These are phyloP conservation scores for Aldabrachelys gigantea DNA, from an alignment of 2,113 vertebrate species.

Conservation along the genomic window DNA sequence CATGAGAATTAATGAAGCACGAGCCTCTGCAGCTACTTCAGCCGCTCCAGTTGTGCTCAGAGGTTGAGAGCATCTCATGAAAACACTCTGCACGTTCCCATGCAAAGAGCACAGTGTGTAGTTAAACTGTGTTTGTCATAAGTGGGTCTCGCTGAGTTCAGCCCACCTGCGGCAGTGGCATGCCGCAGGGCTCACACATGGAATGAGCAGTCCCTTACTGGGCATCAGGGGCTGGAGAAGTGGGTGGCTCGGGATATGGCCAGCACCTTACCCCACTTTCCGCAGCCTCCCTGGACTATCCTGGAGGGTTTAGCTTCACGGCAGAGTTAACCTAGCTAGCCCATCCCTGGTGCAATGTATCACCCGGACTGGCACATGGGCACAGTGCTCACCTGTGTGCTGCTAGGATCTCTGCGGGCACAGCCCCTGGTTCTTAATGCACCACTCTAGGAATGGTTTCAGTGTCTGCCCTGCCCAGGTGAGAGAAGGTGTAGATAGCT, in stretches of 20 bases:
- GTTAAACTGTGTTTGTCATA: not conserved
- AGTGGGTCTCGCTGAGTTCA: not conserved
- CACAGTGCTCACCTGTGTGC: too few relatives aligned
- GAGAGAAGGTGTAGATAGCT: too few relatives aligned
- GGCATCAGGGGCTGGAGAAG: too few relatives aligned
- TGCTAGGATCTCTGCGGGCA: too few relatives aligned
- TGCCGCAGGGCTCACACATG: not conserved
- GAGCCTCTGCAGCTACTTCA: not conserved
- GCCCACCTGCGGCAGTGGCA: not conserved
- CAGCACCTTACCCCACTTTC: too few relatives aligned
- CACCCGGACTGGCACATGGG: too few relatives aligned
- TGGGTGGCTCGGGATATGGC: not conserved
- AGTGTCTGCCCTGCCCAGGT: too few relatives aligned
- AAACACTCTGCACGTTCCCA: not conserved
- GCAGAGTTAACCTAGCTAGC: not conserved
- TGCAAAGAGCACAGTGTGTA: not conserved
- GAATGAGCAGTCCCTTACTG: not conserved
- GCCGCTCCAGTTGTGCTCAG: not conserved
- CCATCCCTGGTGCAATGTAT: not conserved
- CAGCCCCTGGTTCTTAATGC: too few relatives aligned
- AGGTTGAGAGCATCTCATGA: not conserved
- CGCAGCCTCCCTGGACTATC: too few relatives aligned
- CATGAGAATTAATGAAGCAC: not conserved
- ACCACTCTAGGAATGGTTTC: too few relatives aligned
- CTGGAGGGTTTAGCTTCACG: too few relatives aligned